Evolutionary conservation across 2,797 vertebrate species (phyloP).

Genomic region (Cetoscarus ocellatus): DNA sequence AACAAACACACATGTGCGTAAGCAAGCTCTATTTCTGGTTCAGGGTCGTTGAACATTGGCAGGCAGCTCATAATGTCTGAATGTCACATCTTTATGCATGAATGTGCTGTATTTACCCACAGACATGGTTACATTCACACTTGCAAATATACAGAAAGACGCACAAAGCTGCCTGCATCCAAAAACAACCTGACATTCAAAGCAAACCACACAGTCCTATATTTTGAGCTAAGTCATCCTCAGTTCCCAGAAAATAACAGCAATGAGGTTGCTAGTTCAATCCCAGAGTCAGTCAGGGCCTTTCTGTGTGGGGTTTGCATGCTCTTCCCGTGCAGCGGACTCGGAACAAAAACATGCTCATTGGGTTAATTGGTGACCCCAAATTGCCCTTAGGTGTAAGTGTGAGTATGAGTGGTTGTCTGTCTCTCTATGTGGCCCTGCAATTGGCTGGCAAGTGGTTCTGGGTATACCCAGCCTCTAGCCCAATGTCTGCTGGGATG

Average conservation of each 20-base stretch:
- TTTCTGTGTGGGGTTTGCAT: too few species aligned
- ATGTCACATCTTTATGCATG: conserved; percentile 67
- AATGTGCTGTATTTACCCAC: conserved; percentile 43
- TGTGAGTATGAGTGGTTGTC: too few species aligned
- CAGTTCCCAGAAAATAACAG: conserved; percentile 10
- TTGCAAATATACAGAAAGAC: conserved; percentile 11
- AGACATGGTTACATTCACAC: conserved; percentile 16
- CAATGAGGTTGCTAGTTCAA: background rate
- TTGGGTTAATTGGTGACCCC: too few species aligned
- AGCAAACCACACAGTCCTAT: conserved; percentile 19
- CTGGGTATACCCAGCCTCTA: too few species aligned
- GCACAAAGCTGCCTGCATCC: conserved; percentile 17
- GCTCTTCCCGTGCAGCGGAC: too few species aligned
- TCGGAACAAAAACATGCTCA: too few species aligned
- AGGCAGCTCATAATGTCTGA: conserved; percentile 50
- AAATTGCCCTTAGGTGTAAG: too few species aligned
- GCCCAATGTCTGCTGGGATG: too few species aligned
- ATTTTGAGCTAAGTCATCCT: conserved; percentile 1
- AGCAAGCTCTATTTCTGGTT: conserved; percentile 41
- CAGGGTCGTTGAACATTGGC: conserved; percentile 45
- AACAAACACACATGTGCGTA: conserved; percentile 12
- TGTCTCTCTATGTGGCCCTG: too few species aligned
- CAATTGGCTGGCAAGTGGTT: too few species aligned
- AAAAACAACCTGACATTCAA: conserved; percentile 48
- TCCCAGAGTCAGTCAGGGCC: too few species aligned